A percentile compares a stretch with the other conserved stretches of the same genome.
Evolutionary conservation across 2,888 invertebrate species (phyloP).

Genomic region (Habrosyne pyritoides): DNA sequence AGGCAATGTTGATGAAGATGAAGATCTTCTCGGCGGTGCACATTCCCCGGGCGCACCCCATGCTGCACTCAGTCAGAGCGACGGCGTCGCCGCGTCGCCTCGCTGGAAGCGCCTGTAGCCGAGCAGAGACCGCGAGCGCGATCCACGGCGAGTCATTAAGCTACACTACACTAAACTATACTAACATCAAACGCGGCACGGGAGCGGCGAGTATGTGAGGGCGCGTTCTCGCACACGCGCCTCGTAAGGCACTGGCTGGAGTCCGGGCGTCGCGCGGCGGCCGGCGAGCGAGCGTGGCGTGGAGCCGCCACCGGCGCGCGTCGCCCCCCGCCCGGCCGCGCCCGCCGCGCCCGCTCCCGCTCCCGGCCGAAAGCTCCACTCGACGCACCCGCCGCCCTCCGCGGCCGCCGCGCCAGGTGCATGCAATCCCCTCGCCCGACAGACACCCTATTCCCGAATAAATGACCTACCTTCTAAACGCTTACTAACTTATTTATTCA

Average conservation of each 20-base stretch:
- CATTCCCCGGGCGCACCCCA: slow-evolving; percentile 65
- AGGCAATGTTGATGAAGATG: slow-evolving; percentile 78
- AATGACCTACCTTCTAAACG: no score
- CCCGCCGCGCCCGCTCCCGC: slow-evolving; percentile 9
- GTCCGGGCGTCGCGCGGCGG: slow-evolving; percentile 10
- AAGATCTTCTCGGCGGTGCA: slow-evolving; percentile 73
- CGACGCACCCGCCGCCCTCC: no score
- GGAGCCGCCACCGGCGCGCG: slow-evolving; percentile 8
- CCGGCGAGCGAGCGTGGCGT: slow-evolving; percentile 12
- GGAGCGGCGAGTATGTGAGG: slow-evolving; percentile 16
- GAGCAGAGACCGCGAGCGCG: neutral
- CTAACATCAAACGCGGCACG: slow-evolving; percentile 1
- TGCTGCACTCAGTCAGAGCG: slow-evolving; percentile 28
- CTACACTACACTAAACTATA: slow-evolving; percentile 24
- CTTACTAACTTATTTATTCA: no score
- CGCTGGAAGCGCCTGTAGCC: neutral
- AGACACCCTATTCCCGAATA: slow-evolving; percentile 8
- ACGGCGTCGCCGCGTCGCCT: neutral
- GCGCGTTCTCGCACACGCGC: slow-evolving; percentile 45
- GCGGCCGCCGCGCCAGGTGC: slow-evolving; percentile 14
- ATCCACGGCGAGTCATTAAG: neutral
- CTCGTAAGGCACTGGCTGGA: slow-evolving; percentile 66
- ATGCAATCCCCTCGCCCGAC: slow-evolving; percentile 9
- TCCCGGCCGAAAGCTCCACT: slow-evolving; percentile 11
- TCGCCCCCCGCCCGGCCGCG: slow-evolving; percentile 12